Conservation (phyloP, 2,888 invertebrate genomes). For the Buathra laborator region DNA sequence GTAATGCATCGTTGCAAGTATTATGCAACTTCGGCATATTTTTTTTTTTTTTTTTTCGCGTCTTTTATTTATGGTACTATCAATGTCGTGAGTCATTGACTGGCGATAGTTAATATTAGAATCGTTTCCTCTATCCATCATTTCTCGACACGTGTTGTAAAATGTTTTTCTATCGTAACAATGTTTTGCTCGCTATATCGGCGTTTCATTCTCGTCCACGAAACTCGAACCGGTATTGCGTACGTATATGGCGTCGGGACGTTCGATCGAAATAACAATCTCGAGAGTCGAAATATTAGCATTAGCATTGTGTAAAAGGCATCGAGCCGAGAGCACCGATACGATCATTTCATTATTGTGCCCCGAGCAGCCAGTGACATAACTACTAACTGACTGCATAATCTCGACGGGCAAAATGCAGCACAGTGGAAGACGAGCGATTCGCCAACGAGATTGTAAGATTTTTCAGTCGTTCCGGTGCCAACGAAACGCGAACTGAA, state of each 20-base stretch:
- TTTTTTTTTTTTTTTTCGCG: conserved; percentile 8
- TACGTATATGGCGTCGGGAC: not conserved
- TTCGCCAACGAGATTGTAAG: conserved; percentile 44
- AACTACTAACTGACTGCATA: conserved; percentile 34
- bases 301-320: conserved; percentile 21
- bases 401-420: conserved; percentile 35
- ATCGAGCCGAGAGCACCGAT: not conserved
- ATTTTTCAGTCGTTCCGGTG: not conserved
- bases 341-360: not conserved
- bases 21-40: conserved; percentile 17
- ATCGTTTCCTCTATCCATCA: conserved; percentile 8
- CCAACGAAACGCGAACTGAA: not conserved
- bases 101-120: not conserved
- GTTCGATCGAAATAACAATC: conserved; percentile 19
- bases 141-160: not conserved
- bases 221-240: no score
- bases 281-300: not conserved
- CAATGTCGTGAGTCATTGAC: conserved; percentile 58
- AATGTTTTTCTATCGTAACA: no score
- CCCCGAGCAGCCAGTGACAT: conserved; percentile 32
- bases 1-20: conserved; percentile 36
- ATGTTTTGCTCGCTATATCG: no score
- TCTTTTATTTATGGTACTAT: conserved; percentile 26
- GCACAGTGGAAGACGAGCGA: conserved; percentile 22
- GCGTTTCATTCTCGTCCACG: no score